Evolutionary conservation across 1,140 invertebrate genomes (phyloP), one percentile per base, ranked within the genome.

Genomic region (Papilio polytes): DNA sequence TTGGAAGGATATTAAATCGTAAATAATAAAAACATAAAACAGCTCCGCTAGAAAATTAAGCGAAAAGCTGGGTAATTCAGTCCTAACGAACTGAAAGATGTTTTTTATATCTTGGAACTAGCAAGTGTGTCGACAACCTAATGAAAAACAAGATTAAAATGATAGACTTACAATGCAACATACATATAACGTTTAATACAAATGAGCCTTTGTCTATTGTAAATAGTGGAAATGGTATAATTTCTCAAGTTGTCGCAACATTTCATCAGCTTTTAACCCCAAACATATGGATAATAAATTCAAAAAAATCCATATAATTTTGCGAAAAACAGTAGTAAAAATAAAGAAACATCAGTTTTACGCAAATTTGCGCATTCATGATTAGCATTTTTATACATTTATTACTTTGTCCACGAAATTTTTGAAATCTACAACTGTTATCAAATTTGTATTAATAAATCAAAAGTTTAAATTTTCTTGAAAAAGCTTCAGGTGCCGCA

Each of bases 151-250:
- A 88, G 86, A 90, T 90, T 86, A 87, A 84, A 88, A 87, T 90
- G 88, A 92, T 89, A 86, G 82, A 84, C 80, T 83, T 72, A 83
- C 81, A 83, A 82, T 80, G 78, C 80, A 84, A 82, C 51, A 73
- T 77, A 82, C 51, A 73, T 77, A 78, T 81, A 26, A 66, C 63
- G 22, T 85, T 86, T 87, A 91, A 93, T 90, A 91, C 85, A 92
- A 92, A 93, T 92, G 72, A 90, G 84, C 44, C 90, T 90, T 92
- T 90, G 91, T 93, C 81, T 81, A 31, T 31, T 31, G 26, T 59
- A 26, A 63, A 70, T 31, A 70, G 26, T 70, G 63, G 63, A 31
- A 70, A 36, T 70, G 13, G 10, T 6, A 15, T 31, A 66, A 66
- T 70, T 70, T 26, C 12, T 70, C 26, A 70, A 70, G 78, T 80